Evolutionary conservation across 2,797 vertebrate species (phyloP).

Genomic region (Micromesistius poutassou): DNA sequence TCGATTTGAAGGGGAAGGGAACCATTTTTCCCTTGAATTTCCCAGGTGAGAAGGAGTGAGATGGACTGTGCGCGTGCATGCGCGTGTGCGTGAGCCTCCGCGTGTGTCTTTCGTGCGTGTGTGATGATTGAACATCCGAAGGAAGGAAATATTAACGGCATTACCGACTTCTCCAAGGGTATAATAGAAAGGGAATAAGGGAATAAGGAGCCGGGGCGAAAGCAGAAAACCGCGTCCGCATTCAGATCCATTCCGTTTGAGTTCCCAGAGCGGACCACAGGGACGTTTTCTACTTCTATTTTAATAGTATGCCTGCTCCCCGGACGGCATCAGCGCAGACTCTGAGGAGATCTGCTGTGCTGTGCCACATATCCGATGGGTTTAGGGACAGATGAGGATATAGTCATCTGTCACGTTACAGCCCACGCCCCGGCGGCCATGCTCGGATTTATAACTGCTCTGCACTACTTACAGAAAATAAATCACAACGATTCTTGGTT

Average conservation of each 20-base stretch:
- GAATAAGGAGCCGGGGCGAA: background rate
- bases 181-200: background rate
- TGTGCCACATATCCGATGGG: no score
- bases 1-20: background rate
- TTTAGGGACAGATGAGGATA: no score
- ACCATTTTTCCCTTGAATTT: background rate
- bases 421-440: no score
- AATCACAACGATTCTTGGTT: no score
- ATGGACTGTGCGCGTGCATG: slow-evolving; percentile 36
- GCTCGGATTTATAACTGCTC: no score
- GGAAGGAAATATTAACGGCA: background rate
- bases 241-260: background rate
- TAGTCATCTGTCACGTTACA: no score
- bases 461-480: no score
- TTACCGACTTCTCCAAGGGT: background rate
- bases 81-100: background rate
- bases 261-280: background rate
- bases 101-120: background rate
- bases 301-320: no score
- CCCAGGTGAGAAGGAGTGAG: slow-evolving; percentile 25
- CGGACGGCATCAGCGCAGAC: no score
- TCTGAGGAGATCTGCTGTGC: no score
- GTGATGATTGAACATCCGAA: background rate
- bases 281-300: no score
- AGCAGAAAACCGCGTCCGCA: background rate